phyloP scores from a whole-genome alignment of 2,113 vertebrate genomes.

The Eubucco bourcierii region DNA sequence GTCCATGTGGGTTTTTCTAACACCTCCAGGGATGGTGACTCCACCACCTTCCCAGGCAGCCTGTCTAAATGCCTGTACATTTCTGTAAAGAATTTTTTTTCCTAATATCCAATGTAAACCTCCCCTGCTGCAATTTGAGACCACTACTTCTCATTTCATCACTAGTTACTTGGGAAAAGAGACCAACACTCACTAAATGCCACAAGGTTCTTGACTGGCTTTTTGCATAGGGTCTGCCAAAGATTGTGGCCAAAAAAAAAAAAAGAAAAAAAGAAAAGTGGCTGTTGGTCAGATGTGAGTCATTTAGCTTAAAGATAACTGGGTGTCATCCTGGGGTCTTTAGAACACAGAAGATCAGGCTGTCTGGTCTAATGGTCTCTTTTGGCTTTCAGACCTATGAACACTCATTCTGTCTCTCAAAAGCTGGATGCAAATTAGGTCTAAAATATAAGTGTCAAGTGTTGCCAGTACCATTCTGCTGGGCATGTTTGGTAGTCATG shows the following conservation, averaged over 20 bases:
- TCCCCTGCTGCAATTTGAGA: too few species aligned
- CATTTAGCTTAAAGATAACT: background rate
- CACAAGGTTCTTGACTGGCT: background rate
- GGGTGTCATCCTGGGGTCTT: background rate
- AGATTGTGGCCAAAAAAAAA: background rate
- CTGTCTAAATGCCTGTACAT: too few species aligned
- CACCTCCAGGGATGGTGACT: too few species aligned
- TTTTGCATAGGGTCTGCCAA: background rate
- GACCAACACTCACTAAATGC: background rate
- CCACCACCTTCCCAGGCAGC: too few species aligned
- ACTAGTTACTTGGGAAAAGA: too few species aligned
- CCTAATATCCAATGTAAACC: too few species aligned
- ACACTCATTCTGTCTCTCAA: background rate
- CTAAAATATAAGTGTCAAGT: background rate
- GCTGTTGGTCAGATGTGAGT: background rate
- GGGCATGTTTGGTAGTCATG: background rate
- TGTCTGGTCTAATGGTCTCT: background rate
- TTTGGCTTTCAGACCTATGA: background rate
- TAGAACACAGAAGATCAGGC: background rate
- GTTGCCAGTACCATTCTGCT: background rate
- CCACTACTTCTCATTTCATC: too few species aligned
- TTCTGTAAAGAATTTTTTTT: too few species aligned
- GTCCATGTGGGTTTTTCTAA: too few species aligned
- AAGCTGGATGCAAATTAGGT: background rate
- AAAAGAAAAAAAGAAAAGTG: background rate